Evolutionary conservation across 1,140 invertebrate genomes (phyloP).

Genomic region (Drosophila sproati): DNA sequence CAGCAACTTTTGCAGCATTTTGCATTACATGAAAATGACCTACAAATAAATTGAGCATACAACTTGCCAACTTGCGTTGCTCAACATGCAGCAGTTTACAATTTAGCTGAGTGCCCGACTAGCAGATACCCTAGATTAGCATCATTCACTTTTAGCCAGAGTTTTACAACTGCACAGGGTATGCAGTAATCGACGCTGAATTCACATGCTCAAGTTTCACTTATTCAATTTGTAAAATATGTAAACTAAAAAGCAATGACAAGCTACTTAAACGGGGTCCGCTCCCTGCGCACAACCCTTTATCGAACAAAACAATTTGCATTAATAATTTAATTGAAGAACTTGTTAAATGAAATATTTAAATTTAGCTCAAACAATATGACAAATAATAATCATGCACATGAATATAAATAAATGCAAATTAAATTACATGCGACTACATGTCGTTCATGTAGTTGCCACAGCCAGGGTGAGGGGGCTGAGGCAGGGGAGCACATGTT

Average conservation of each 20-base stretch:
- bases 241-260: background rate
- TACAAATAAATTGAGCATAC: constrained; percentile 70
- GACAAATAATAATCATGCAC: constrained; percentile 56
- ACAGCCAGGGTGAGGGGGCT: background rate
- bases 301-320: constrained; percentile 52
- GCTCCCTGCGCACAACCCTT: background rate
- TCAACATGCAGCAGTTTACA: background rate
- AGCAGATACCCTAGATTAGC: background rate
- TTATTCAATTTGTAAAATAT: constrained; percentile 1
- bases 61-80: constrained; percentile 13
- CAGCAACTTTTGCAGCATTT: constrained; percentile 32
- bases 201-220: background rate
- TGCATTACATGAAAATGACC: constrained; percentile 75
- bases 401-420: constrained; percentile 62
- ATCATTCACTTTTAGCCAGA: background rate
- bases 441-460: background rate
- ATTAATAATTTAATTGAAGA: constrained; percentile 76
- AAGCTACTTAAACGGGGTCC: background rate
- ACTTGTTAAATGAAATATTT: constrained; percentile 80
- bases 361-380: constrained; percentile 65
- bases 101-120: background rate
- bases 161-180: background rate
- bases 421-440: constrained; percentile 55
- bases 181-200: background rate
- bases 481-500: background rate